These are phyloP conservation scores for Pandemis cinnamomeana DNA, from an alignment of 2,888 invertebrate genomes.

Conservation along the genomic window DNA sequence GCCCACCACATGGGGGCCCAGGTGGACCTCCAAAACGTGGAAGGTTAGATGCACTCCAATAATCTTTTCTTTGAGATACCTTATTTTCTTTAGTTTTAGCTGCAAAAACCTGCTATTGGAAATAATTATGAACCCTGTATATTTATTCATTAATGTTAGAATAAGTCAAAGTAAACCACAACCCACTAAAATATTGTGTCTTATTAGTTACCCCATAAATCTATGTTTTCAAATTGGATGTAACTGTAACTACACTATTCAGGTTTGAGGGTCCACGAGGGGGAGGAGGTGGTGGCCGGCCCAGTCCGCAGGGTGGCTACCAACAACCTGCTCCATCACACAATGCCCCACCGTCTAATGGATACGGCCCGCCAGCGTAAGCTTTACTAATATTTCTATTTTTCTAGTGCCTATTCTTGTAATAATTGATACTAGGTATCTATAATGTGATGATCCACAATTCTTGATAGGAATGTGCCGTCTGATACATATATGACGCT, in stretches of 20 bases:
- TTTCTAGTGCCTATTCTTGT: background rate
- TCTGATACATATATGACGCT: constrained; percentile 81
- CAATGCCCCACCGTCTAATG: constrained; percentile 65
- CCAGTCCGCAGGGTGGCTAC: constrained; percentile 62
- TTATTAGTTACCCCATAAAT: no score
- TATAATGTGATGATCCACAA: constrained; percentile 72
- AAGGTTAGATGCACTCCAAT: constrained; percentile 56
- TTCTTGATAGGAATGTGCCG: constrained; percentile 83
- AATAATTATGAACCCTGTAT: no score
- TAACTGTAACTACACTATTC: background rate
- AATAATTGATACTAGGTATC: constrained; percentile 22
- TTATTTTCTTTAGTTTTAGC: no score
- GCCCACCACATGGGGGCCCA: constrained; percentile 67
- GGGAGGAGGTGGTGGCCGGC: constrained; percentile 58
- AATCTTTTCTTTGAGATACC: background rate
- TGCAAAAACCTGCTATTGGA: no score
- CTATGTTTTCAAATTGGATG: no score
- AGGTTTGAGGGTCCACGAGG: constrained; percentile 74
- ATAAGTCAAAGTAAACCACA: no score
- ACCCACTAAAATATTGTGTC: no score
- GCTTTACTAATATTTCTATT: constrained; percentile 45
- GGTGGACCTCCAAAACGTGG: constrained; percentile 76
- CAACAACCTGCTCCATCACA: constrained; percentile 64
- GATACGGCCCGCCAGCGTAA: constrained; percentile 73
- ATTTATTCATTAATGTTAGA: no score